These are phyloP conservation scores for Tautogolabrus adspersus DNA, from an alignment of 2,113 vertebrate genomes.

Conservation along the genomic window DNA sequence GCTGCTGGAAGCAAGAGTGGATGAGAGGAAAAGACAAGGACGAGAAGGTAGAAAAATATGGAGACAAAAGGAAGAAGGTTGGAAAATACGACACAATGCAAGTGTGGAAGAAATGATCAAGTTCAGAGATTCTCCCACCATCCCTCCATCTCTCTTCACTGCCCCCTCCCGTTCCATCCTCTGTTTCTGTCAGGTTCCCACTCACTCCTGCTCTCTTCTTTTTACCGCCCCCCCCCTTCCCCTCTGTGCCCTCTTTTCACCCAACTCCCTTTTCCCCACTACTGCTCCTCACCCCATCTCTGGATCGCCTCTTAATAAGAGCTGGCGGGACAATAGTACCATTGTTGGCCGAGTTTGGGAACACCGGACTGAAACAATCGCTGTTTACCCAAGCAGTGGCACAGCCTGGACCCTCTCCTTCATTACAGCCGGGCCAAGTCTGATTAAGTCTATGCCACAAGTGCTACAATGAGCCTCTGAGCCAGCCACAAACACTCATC, in stretches of 20 bases:
- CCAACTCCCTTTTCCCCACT: conserved; percentile 55
- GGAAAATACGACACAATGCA: conserved; percentile 43
- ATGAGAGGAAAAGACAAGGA: conserved; percentile 41
- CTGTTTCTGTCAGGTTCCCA: conserved; percentile 86
- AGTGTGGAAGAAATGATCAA: conserved; percentile 29
- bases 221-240: conserved; percentile 18
- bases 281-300: conserved; percentile 56
- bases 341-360: conserved; percentile 87
- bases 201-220: conserved; percentile 68
- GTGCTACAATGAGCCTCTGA: conserved; percentile 84
- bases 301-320: conserved; percentile 87
- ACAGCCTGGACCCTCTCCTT: conserved; percentile 81
- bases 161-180: conserved; percentile 37
- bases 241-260: conserved; percentile 54
- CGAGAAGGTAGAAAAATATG: conserved; percentile 25
- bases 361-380: conserved; percentile 87
- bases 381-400: conserved; percentile 90
- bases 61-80: conserved; percentile 38
- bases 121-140: conserved; percentile 53
- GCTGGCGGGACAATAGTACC: conserved; percentile 87
- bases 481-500: conserved; percentile 68
- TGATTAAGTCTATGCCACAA: conserved; percentile 87
- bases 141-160: conserved; percentile 42
- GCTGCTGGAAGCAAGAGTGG: conserved; percentile 34
- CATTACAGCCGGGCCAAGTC: conserved; percentile 87